A percentile compares a stretch with the other conserved stretches of the same genome.
Evolutionary conservation across 2,113 vertebrate species (phyloP).

Genomic region (Triplophysa tibetana): DNA sequence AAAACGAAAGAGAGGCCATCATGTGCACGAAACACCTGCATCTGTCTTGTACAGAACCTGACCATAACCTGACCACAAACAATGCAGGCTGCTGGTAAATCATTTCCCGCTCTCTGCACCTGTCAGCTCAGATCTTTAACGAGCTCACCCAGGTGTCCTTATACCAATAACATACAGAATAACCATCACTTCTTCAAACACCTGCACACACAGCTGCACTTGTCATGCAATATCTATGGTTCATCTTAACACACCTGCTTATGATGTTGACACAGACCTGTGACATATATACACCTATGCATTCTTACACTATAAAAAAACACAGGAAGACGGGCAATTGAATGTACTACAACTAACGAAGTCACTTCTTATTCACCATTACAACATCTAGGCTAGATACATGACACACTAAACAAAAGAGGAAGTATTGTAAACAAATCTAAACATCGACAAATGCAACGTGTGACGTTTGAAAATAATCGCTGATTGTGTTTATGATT

Average conservation of each 20-base stretch:
- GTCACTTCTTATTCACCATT: constrained; percentile 18
- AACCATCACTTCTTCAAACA: constrained; percentile 28
- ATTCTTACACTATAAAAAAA: background rate
- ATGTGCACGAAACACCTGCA: constrained; percentile 40
- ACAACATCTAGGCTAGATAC: background rate
- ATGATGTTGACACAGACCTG: background rate
- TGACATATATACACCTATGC: background rate
- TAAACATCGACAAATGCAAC: background rate
- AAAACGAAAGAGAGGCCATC: background rate
- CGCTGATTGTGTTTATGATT: constrained; percentile 6
- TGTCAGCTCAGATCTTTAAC: constrained; percentile 27
- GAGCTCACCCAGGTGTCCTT: constrained; percentile 1
- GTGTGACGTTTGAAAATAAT: constrained; percentile 18
- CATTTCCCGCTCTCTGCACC: constrained; percentile 47
- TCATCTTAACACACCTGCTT: background rate
- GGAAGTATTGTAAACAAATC: constrained; percentile 60
- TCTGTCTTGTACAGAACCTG: constrained; percentile 39
- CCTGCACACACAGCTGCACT: constrained; percentile 46
- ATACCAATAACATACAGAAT: constrained; percentile 37
- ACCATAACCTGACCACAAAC: constrained; percentile 41
- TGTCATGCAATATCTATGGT: constrained; percentile 14
- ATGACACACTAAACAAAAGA: constrained; percentile 47
- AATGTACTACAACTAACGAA: constrained; percentile 5
- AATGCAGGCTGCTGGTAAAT: constrained; percentile 19
- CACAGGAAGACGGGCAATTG: background rate